These are phyloP conservation scores for Gonocerus acuteangulatus DNA, from an alignment of 2,888 invertebrate genomes.

Conservation along the genomic window DNA sequence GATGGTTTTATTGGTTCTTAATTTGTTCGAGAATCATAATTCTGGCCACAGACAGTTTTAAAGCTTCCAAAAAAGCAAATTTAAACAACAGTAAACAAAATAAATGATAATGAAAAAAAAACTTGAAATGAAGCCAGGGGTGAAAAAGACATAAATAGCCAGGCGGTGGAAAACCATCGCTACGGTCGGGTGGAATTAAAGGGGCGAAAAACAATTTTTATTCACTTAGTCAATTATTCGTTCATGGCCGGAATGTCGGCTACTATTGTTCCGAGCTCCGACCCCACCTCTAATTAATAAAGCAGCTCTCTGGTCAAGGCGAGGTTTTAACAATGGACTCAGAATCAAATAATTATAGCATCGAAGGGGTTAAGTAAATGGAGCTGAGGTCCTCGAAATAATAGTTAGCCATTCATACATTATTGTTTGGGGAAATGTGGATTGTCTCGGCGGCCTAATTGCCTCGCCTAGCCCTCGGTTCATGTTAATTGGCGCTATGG, in stretches of 20 bases:
- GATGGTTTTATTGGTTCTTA: no score
- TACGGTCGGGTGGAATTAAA: constrained; percentile 9
- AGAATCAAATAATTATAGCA: constrained; percentile 18
- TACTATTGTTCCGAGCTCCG: neutral
- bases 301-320: neutral
- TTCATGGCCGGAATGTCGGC: neutral
- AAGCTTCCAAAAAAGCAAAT: no score
- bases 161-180: constrained; percentile 15
- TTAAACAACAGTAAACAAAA: no score
- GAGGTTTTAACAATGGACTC: constrained; percentile 10
- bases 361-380: constrained; percentile 11
- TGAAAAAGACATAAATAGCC: constrained; percentile 6
- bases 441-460: no score
- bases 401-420: no score
- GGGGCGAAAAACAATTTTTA: constrained; percentile 19
- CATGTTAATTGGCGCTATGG: neutral
- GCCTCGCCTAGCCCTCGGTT: neutral
- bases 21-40: no score
- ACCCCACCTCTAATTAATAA: neutral
- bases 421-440: no score
- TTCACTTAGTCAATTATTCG: constrained; percentile 23
- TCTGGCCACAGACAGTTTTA: no score
- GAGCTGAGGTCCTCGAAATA: neutral
- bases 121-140: neutral
- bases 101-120: no score